These are phyloP conservation scores for Toxostoma redivivum DNA, from an alignment of 2,113 vertebrate genomes.

Conservation along the genomic window DNA sequence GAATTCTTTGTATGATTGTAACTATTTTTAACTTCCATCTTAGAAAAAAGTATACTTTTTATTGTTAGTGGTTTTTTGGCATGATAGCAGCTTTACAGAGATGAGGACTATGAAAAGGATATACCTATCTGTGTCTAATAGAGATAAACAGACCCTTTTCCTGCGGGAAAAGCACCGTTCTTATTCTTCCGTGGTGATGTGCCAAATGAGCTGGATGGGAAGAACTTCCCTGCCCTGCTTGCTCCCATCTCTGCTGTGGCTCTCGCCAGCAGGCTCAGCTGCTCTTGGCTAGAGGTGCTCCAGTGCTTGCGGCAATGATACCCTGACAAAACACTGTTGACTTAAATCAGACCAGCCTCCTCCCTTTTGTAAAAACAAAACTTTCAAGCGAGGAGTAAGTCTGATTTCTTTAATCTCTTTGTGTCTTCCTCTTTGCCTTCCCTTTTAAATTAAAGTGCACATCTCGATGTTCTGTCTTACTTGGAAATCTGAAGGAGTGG, in stretches of 20 bases:
- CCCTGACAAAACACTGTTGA: neutral
- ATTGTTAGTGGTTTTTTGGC: neutral
- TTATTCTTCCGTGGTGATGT: neutral
- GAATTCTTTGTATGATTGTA: neutral
- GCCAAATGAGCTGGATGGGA: neutral
- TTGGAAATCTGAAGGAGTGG: conserved; percentile 59
- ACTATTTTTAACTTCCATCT: conserved; percentile 20
- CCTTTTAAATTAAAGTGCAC: conserved; percentile 22
- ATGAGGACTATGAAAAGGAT: neutral
- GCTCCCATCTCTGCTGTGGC: neutral
- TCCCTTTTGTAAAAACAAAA: neutral
- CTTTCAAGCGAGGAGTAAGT: neutral
- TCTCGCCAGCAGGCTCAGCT: neutral
- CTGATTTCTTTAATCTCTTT: conserved; percentile 5
- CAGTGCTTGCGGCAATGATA: neutral
- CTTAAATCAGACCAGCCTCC: neutral
- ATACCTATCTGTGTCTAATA: neutral
- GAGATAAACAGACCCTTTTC: neutral
- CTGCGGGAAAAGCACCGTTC: neutral
- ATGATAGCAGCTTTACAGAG: neutral
- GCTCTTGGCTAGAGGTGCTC: neutral
- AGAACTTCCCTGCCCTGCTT: neutral
- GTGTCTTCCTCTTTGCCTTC: neutral
- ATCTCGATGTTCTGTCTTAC: conserved; percentile 4
- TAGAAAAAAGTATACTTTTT: neutral